phyloP scores from a whole-genome alignment of 2,888 invertebrate genomes.

The Auanema sp. region DNA sequence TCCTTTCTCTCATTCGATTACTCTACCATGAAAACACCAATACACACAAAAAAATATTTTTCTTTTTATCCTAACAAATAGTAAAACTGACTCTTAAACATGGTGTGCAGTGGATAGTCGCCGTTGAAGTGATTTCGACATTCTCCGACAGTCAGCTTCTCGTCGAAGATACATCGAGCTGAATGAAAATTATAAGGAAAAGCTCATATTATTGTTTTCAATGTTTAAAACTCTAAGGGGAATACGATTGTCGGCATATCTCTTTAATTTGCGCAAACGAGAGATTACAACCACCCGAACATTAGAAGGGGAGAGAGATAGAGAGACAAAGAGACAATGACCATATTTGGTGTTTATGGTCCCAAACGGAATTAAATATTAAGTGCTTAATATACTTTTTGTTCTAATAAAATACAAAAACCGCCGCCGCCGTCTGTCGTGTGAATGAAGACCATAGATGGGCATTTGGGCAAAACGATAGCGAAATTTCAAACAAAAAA shows the following conservation, averaged over 20 bases:
- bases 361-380: too few relatives aligned
- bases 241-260: too few relatives aligned
- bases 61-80: not conserved
- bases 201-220: too few relatives aligned
- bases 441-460: not conserved
- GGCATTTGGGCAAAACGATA: not conserved
- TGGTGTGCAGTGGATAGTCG: slow-evolving; percentile 35
- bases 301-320: too few relatives aligned
- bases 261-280: too few relatives aligned
- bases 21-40: not conserved
- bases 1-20: slow-evolving; percentile 5
- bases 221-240: too few relatives aligned
- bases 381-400: too few relatives aligned
- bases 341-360: too few relatives aligned
- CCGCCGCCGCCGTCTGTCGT: not conserved
- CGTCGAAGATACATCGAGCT: slow-evolving; percentile 41
- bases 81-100: slow-evolving; percentile 35
- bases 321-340: too few relatives aligned
- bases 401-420: not conserved
- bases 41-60: not conserved
- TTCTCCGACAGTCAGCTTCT: slow-evolving; percentile 26
- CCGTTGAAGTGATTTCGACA: slow-evolving; percentile 35
- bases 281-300: too few relatives aligned
- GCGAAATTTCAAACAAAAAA: not conserved
- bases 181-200: slow-evolving; percentile 9